Percentiles rank a stretch among this genome's conserved stretches.
Evolutionary conservation across 1,140 invertebrate genomes (phyloP).

Genomic region (Homalodisca vitripennis): DNA sequence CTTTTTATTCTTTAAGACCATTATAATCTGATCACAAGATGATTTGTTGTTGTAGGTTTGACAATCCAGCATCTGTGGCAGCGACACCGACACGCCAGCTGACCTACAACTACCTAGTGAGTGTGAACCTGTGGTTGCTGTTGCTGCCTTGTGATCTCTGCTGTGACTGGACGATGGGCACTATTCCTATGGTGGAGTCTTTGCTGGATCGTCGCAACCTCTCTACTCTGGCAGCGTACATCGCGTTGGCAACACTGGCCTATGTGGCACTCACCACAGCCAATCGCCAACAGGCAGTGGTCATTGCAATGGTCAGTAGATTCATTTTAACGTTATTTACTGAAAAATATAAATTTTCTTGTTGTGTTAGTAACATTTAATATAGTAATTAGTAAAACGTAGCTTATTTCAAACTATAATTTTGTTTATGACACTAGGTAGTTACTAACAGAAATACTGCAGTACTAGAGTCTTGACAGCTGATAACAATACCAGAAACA

Average conservation of each 20-base stretch:
- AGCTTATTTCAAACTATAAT: no score
- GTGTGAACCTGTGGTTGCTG: constrained; percentile 88
- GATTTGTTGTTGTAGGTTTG: constrained; percentile 64
- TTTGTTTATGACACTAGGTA: no score
- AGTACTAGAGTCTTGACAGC: no score
- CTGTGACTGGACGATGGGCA: constrained; percentile 99
- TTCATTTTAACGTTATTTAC: no score
- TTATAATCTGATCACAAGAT: background rate
- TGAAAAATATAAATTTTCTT: no score
- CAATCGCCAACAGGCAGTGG: constrained; percentile 66
- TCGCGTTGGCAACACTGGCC: constrained; percentile 60
- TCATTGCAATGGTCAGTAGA: constrained; percentile 74
- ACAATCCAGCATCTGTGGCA: constrained; percentile 88
- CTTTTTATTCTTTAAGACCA: background rate
- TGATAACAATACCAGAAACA: no score
- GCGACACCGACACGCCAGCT: constrained; percentile 77
- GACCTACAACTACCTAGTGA: constrained; percentile 90
- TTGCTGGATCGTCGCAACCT: constrained; percentile 82
- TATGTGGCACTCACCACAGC: constrained; percentile 64
- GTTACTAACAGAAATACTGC: no score
- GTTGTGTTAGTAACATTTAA: no score
- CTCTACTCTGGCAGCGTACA: constrained; percentile 73
- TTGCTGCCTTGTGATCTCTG: constrained; percentile 87
- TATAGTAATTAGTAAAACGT: no score
- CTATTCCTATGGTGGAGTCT: constrained; percentile 81